phyloP scores from a whole-genome alignment of 2,113 vertebrate species.

The Hemiprocne comata region DNA sequence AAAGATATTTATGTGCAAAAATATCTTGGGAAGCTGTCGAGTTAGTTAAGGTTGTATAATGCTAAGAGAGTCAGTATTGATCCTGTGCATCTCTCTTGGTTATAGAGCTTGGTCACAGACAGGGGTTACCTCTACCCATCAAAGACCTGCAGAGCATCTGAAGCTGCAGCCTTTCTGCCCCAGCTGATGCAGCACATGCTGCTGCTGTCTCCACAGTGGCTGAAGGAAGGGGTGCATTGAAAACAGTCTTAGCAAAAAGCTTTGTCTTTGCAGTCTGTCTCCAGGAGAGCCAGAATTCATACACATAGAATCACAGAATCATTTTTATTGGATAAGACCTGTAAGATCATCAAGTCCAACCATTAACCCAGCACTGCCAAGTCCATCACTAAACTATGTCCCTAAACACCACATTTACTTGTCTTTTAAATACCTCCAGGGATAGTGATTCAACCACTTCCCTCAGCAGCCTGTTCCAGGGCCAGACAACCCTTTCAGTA shows the following conservation, averaged over 20 bases:
- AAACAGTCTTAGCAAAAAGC: neutral
- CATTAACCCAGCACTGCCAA: too few species aligned
- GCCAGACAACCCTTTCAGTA: too few species aligned
- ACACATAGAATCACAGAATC: too few species aligned
- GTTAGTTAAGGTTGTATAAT: neutral
- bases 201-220: fast-evolving
- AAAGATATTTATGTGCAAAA: neutral
- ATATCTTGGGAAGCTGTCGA: neutral
- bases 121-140: neutral
- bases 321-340: too few species aligned
- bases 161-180: neutral
- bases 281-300: neutral
- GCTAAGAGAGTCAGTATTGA: neutral
- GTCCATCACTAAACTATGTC: too few species aligned
- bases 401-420: too few species aligned
- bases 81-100: neutral
- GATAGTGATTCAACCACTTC: too few species aligned
- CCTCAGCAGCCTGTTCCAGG: too few species aligned
- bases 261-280: neutral
- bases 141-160: neutral
- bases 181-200: neutral
- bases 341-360: too few species aligned
- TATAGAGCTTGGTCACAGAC: neutral
- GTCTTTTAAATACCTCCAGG: too few species aligned
- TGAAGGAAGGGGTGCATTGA: neutral